Evolutionary conservation across 2,113 vertebrate genomes (phyloP).

Genomic region (Cyprinodon tularosa): DNA sequence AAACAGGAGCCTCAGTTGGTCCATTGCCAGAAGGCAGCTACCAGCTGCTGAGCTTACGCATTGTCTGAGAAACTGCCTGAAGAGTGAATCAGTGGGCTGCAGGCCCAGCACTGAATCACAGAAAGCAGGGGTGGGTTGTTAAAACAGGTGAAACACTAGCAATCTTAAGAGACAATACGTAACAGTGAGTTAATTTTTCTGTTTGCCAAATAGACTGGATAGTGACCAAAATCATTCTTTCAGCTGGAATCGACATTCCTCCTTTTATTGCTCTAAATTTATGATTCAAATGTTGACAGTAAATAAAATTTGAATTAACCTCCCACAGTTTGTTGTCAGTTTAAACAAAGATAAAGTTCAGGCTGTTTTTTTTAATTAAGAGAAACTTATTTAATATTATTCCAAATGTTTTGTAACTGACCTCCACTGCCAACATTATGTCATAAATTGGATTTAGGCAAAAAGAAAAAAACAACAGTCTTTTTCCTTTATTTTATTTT

Average conservation of each 20-base stretch:
- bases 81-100: conserved; percentile 37
- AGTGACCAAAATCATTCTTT: neutral
- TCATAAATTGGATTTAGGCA: neutral
- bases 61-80: conserved; percentile 41
- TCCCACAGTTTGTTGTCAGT: neutral
- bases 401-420: neutral
- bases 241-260: neutral
- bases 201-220: neutral
- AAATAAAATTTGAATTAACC: neutral
- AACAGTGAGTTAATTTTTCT: neutral
- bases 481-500: neutral
- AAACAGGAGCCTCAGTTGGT: conserved; percentile 36
- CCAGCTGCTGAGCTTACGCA: conserved; percentile 36
- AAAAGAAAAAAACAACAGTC: neutral
- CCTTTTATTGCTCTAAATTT: neutral
- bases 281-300: neutral
- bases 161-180: neutral
- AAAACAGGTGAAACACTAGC: conserved; percentile 9
- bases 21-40: conserved; percentile 19
- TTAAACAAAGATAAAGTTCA: neutral
- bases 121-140: neutral
- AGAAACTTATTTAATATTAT: neutral
- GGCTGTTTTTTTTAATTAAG: neutral
- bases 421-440: neutral
- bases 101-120: conserved; percentile 36